Percentiles rank a stretch among this genome's conserved stretches.
These are phyloP conservation scores for Heteropelma amictum DNA, from an alignment of 2,888 invertebrate species.

Conservation along the genomic window DNA sequence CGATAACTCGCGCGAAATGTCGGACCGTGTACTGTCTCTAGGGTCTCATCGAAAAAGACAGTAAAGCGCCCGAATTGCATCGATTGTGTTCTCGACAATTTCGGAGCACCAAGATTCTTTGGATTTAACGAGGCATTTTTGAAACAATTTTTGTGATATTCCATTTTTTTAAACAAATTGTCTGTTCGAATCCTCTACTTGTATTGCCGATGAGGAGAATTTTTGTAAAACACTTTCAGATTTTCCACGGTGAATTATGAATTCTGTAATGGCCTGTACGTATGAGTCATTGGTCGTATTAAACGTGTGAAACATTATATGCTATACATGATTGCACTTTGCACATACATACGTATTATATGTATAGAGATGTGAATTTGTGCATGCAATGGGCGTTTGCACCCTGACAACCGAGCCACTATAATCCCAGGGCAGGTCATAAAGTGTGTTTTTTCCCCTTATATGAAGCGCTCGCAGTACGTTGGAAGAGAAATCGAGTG, in stretches of 20 bases:
- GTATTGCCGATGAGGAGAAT: no score
- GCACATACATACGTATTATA: background rate
- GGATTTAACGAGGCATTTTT: no score
- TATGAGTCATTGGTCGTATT: background rate
- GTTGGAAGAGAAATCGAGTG: slow-evolving; percentile 12
- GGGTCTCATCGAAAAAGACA: no score
- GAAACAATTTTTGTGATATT: no score
- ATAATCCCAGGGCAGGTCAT: slow-evolving; percentile 32
- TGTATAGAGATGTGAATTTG: slow-evolving; percentile 7
- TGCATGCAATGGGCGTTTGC: slow-evolving; percentile 17
- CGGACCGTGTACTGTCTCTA: no score
- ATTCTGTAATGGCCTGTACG: background rate
- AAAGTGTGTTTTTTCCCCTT: slow-evolving; percentile 18
- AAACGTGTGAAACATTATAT: background rate
- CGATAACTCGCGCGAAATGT: no score
- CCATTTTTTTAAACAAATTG: no score
- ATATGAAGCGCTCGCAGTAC: slow-evolving; percentile 4
- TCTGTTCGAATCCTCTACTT: no score
- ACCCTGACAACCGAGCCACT: slow-evolving; percentile 38
- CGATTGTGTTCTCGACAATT: no score
- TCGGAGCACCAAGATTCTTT: no score
- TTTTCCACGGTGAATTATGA: background rate
- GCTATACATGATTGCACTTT: background rate
- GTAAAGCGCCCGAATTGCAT: no score
- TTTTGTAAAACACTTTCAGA: background rate